Base-by-base conservation (phyloP, 1,140 invertebrate genomes). In the Drosophila kikkawai region DNA sequence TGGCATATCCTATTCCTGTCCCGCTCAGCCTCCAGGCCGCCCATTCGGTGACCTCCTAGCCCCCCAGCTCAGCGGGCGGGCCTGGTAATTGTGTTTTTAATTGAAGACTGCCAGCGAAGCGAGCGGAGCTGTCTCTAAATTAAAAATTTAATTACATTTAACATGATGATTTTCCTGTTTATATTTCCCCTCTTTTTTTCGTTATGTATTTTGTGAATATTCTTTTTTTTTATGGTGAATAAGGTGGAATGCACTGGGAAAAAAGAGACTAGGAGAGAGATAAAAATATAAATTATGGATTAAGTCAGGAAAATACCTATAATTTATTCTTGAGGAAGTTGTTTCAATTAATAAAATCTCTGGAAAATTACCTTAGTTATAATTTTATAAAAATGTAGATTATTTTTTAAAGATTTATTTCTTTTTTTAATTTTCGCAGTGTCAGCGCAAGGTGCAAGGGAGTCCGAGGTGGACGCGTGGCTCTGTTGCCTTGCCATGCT, bases 141-240 rank as follows among this genome's bases (percentile, higher is more conserved):
- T 91, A 90, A 79, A 90, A 90, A 90, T 90, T 79, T 90, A 90
- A 90, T 90, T 90, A 90, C 86, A 90, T 85, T 90, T 85, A 85
- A 81, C 79, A 90, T 79, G 82, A 79, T 82, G 81, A 80, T 90
- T 78, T 87, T 84, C 67, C 69, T 32, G 67, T 73, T 60, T 59
- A 73, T 73, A 51, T 73, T 34, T 48, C 47, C 47, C 67, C 44
- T 36, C 45, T 15, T 53, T 15, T 53, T 60, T 70, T 53, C 42
- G 48, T 29, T 73, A 45, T 61, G 64, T 47, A 47, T 50, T 48
- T 42, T 39, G 34, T 39, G 53, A 39, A 58, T 70, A 4, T 70
- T 0, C 26, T 36, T 57, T 69, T 53, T 57, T 70, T 45, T 17
- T 15, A 3, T 32, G 7, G 19, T 55, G 63, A 32, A 66, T 47